phyloP scores from a whole-genome alignment of 1,140 invertebrate genomes.

The Drosophila lowei region DNA sequence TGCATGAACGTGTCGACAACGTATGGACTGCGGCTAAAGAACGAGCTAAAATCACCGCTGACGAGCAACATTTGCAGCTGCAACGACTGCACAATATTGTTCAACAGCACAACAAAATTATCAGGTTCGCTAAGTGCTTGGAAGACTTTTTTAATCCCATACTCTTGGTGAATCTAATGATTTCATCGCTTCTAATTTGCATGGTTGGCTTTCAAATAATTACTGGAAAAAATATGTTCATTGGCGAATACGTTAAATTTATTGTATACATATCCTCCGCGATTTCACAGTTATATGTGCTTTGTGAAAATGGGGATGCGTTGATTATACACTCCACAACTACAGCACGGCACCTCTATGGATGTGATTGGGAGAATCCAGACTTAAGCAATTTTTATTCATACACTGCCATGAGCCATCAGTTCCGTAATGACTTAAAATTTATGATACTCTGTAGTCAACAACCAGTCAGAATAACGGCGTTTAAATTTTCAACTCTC shows the following conservation, averaged over 20 bases:
- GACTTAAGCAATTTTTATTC: neutral
- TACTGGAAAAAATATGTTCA: conserved; percentile 72
- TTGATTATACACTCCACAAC: conserved; percentile 64
- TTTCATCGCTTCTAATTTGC: conserved; percentile 77
- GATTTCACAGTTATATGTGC: conserved; percentile 70
- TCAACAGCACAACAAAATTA: conserved; percentile 61
- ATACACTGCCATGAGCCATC: conserved; percentile 18
- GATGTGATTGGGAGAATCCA: conserved; percentile 65
- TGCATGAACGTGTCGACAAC: conserved; percentile 61
- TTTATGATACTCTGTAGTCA: conserved; percentile 79
- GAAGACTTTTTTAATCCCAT: conserved; percentile 81
- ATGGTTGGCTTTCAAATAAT: conserved; percentile 82
- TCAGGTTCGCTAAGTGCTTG: conserved; percentile 57
- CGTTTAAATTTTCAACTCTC: conserved; percentile 77
- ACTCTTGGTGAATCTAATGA: conserved; percentile 68
- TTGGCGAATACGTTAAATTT: conserved; percentile 77
- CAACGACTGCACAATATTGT: conserved; percentile 46
- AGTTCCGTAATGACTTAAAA: conserved; percentile 55
- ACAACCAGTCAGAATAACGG: conserved; percentile 71
- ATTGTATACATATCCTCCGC: conserved; percentile 73
- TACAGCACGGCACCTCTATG: conserved; percentile 69
- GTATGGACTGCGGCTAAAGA: conserved; percentile 20
- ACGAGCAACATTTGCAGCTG: conserved; percentile 5
- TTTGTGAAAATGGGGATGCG: conserved; percentile 74
- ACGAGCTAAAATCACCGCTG: neutral